Base-by-base conservation (phyloP, 1,140 invertebrate genomes). In the Heliconius himera region DNA sequence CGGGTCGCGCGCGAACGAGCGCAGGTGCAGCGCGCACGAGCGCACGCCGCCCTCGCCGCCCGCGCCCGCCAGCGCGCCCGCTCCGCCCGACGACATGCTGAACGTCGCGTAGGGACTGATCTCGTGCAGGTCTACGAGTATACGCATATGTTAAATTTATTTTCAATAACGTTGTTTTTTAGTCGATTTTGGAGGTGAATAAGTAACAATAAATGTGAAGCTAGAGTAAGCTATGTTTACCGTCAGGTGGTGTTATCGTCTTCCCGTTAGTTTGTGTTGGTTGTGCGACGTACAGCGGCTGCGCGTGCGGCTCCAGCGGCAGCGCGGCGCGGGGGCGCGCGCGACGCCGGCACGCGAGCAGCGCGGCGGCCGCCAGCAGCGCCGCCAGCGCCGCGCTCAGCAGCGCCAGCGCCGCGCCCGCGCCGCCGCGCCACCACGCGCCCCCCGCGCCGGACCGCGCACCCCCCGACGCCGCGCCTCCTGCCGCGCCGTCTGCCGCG, bases 31-130 rank as follows among this genome's bases (percentile, higher is more conserved):
- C 8, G 96, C 96, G 86, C 97, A 97, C 86, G 97, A 97, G 83
- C 97, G 96, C 78, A 96, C 92, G 0, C 66, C 56, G 83, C 96
- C 96, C 78, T 96, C 91, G 0, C 56, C 60, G 87, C 51, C 85
- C 97, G 0, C 56, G 76, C 36, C 72, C 56, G 83, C 96, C 38
- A n/a, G 38, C 22, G 89, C 66, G 84, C 96, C 96, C 80, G 96
- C 91, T 0, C 71, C 76, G 87, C 51, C 92, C 88, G 51, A 96
- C 75, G 96, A 95, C 75, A 97, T 96, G 87, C 96, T 97, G 92
- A 97, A 98, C 74, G 97, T 98, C 22, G 97, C 97, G 93, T 98
- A 98, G 1, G 97, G 97, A 84, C 97, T 97, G 82, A 98, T 97
- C 89, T 97, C 97, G 87, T 97, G 97, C 95, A 96, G 96, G 91